These are phyloP conservation scores for Xenentodon cancila DNA, from an alignment of 2,797 vertebrate genomes.

Conservation along the genomic window DNA sequence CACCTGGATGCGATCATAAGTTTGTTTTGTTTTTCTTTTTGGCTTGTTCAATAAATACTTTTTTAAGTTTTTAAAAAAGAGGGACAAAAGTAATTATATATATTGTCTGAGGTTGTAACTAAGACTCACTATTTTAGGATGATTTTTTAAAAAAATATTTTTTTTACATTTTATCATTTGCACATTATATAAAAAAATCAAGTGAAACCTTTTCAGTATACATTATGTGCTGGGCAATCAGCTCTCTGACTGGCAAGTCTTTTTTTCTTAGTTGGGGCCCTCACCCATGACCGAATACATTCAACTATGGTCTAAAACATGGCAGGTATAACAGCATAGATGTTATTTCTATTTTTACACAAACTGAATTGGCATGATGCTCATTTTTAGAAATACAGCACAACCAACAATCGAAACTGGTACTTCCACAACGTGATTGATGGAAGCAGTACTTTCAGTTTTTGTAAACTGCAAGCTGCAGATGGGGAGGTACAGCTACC, in stretches of 20 bases:
- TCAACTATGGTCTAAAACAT: not conserved
- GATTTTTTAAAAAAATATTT: too few species aligned
- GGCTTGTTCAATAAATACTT: too few species aligned
- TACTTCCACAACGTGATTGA: not conserved
- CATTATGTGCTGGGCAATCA: not conserved
- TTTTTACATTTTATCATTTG: too few species aligned
- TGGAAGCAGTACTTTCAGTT: not conserved
- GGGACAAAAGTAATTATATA: too few species aligned
- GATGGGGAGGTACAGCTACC: conserved; percentile 46
- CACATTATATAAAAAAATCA: not conserved
- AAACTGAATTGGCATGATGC: not conserved
- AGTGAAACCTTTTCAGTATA: not conserved
- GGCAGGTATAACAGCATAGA: not conserved
- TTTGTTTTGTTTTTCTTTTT: too few species aligned
- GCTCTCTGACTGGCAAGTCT: not conserved
- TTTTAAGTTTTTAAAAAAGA: too few species aligned
- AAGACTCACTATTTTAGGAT: too few species aligned
- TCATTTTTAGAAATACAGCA: not conserved
- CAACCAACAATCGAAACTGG: not conserved
- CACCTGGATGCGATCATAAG: too few species aligned
- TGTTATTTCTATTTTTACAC: too few species aligned
- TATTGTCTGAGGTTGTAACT: too few species aligned
- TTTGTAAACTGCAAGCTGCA: conserved; percentile 8
- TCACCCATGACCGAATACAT: not conserved
- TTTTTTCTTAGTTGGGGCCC: not conserved